Conservation (phyloP, 2,113 vertebrate genomes). For the Anhinga rufa region DNA sequence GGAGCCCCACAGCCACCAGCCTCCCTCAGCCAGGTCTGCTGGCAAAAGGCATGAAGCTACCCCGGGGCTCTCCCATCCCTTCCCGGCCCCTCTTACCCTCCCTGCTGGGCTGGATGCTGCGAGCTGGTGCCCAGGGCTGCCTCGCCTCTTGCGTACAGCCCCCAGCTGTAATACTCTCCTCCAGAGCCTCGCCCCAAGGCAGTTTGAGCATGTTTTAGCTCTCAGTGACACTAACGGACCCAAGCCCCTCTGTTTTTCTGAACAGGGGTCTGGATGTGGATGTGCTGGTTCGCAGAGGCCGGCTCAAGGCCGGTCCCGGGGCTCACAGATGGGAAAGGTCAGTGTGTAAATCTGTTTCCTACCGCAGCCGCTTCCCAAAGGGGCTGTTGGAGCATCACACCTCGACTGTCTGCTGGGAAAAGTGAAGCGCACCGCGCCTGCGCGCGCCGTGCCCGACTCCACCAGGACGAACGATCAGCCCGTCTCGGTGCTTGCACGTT, state of each 20-base stretch:
- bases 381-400: background rate
- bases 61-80: background rate
- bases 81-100: background rate
- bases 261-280: background rate
- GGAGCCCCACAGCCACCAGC: background rate
- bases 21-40: background rate
- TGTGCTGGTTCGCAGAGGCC: background rate
- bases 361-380: background rate
- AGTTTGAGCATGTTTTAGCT: background rate
- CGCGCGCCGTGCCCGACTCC: background rate
- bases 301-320: fast-evolving
- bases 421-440: background rate
- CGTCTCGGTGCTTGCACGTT: background rate
- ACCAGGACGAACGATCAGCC: background rate
- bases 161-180: background rate
- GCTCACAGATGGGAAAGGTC: background rate
- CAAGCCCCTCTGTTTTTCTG: background rate
- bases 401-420: background rate
- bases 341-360: background rate
- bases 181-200: background rate
- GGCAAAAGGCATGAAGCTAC: background rate
- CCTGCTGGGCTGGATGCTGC: background rate
- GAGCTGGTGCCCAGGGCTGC: background rate
- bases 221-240: background rate
- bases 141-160: background rate